Base-by-base conservation (phyloP, 2,888 invertebrate species). In the Epinotia ramella region DNA sequence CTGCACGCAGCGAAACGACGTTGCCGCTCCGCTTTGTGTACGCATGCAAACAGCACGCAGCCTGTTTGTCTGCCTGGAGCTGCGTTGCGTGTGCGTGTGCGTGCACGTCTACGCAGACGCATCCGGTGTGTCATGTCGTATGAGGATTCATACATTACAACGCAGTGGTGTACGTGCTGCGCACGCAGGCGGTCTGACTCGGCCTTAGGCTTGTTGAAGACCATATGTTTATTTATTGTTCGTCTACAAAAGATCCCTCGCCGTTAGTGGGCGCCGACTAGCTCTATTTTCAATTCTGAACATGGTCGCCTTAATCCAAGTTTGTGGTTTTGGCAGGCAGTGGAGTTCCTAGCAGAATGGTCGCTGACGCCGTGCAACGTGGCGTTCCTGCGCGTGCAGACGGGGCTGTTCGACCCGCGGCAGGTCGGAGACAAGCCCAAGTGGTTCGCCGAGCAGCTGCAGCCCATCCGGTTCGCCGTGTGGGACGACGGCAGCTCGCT, bases 271-370 rank as follows among this genome's bases (percentile, higher is more conserved):
- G 44, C 44, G 44, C 44, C 44, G 12, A 44, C 44, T 12, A 12
- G 12, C 44, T 1, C 13, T 46, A 13, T 1, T 13, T 46, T 46
- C 12, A 46, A 46, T 46, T 46, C 46, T 46, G 13, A 13, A 46
- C 13, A 46, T 46, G 12, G 13, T 49, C 1, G 0, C 49, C 16
- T 16, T 13, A 7, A 49, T 49, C 16, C 1, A 13, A 13, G 3
- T 53, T 16, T 53, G 53, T 53, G 49, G 13, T 49, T 13, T n/a
- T n/a, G 53, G 0, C 90, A 97, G 96, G 99, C 99, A 0, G 99
- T 99, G 1, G 99, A 99, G 89, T 99, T 98, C 91, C 96, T 99
- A 80, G 99, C 99, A 0, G 99, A 99, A 91, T 99, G 99, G 99
- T 98, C 98, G 0, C 94, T 99, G 13, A 98, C 99, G 1, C 99